phyloP scores from a whole-genome alignment of 1,140 invertebrate genomes.

The Trachymyrmex cornetzi region DNA sequence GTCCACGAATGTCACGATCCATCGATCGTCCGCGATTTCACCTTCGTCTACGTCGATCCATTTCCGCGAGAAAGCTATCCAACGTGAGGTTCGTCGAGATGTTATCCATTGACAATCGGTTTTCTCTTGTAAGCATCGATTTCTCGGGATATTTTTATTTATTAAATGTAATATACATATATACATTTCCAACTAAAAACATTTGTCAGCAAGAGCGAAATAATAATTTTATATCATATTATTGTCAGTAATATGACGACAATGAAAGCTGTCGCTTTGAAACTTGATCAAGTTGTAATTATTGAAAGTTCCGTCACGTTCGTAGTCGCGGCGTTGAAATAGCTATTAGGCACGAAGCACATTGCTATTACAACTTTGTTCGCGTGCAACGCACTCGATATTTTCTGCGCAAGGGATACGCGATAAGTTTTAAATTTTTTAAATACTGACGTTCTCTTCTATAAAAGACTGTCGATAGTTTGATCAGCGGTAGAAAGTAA shows the following conservation, averaged over 20 bases:
- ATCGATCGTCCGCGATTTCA: conserved; percentile 56
- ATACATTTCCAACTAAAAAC: neutral
- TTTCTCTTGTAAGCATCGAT: neutral
- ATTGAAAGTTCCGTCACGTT: conserved; percentile 53
- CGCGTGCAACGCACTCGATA: conserved; percentile 37
- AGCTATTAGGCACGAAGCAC: conserved; percentile 56
- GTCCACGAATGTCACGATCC: conserved; percentile 21
- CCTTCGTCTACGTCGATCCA: conserved; percentile 27
- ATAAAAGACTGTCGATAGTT: neutral
- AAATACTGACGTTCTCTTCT: neutral
- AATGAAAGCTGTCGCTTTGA: conserved; percentile 26
- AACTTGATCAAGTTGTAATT: conserved; percentile 43
- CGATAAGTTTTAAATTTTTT: conserved; percentile 36
- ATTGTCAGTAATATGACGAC: neutral
- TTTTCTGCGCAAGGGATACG: conserved; percentile 31
- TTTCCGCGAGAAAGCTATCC: conserved; percentile 58
- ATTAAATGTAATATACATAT: neutral
- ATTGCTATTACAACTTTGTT: conserved; percentile 10
- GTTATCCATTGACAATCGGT: conserved; percentile 5
- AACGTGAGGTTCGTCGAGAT: conserved; percentile 50
- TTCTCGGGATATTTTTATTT: conserved; percentile 21
- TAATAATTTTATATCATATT: conserved; percentile 28
- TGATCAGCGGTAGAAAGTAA: neutral
- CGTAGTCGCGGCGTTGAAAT: conserved; percentile 47
- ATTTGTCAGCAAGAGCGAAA: neutral